Percentiles rank a stretch among this genome's conserved stretches.
Conservation (phyloP, 2,113 vertebrate genomes). For the Clupea harengus region DNA sequence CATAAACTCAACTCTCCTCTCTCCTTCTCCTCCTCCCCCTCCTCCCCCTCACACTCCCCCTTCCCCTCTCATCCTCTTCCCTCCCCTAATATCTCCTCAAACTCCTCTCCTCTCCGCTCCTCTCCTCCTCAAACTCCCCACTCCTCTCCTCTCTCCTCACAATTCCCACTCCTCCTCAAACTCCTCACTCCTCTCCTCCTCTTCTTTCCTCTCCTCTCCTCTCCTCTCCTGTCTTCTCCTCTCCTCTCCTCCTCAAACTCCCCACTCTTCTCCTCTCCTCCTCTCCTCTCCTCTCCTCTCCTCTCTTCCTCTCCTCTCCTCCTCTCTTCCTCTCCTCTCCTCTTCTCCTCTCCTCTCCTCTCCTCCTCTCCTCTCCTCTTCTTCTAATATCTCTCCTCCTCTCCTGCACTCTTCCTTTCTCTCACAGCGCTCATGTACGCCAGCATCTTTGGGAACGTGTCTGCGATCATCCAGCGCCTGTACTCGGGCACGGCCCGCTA, state of each 20-base stretch:
- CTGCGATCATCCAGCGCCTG: conserved; percentile 97
- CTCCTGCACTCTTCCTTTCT: not conserved
- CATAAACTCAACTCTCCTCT: not conserved
- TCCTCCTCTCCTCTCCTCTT: not conserved
- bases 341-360: not conserved
- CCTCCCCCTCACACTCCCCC: no score
- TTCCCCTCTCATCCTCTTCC: no score
- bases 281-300: not conserved
- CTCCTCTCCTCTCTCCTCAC: not conserved
- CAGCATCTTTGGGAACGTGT: conserved; percentile 98
- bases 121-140: not conserved
- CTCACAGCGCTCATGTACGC: conserved; percentile 93
- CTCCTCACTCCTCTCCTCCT: no score
- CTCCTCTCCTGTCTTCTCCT: not conserved
- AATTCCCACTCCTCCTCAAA: not conserved
- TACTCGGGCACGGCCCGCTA: conserved; percentile 97
- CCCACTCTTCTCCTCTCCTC: not conserved
- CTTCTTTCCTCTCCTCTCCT: no score
- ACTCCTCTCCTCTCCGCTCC: no score
- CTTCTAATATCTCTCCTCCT: not conserved
- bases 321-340: no score
- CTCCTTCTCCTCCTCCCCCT: not conserved
- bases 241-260: not conserved
- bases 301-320: no score
- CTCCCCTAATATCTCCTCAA: conserved; percentile 25